Conservation (phyloP, 1,140 invertebrate species). For the Asobara japonica region DNA sequence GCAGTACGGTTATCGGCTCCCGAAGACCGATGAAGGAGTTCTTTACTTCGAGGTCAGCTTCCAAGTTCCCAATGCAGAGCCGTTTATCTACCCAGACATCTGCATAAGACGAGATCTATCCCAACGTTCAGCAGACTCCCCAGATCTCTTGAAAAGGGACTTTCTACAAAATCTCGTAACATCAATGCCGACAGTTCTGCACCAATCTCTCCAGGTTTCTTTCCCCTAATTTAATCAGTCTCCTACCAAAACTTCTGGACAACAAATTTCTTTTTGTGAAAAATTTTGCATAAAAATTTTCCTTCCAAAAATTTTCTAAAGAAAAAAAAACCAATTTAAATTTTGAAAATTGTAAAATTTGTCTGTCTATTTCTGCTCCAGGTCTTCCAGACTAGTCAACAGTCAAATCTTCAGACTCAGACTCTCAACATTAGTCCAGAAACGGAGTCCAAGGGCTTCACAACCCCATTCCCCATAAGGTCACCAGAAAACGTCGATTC, state of each 20-base stretch:
- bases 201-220: not conserved
- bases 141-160: not conserved
- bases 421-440: not conserved
- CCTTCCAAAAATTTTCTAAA: no score
- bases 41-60: slow-evolving; percentile 51
- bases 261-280: no score
- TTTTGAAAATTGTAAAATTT: no score
- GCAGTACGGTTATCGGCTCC: slow-evolving; percentile 58
- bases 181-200: not conserved
- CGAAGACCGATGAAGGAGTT: slow-evolving; percentile 45
- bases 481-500: not conserved
- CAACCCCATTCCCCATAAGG: not conserved
- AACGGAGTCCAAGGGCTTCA: not conserved
- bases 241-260: no score
- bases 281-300: no score
- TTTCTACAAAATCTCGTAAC: not conserved
- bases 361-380: no score
- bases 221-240: no score
- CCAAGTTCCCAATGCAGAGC: slow-evolving; percentile 12
- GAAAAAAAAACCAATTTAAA: no score
- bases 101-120: slow-evolving; percentile 37
- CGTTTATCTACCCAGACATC: slow-evolving; percentile 47
- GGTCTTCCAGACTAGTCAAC: no score
- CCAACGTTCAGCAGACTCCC: not conserved
- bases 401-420: not conserved